phyloP scores from a whole-genome alignment of 2,113 vertebrate species.

The Oryzias javanicus region DNA sequence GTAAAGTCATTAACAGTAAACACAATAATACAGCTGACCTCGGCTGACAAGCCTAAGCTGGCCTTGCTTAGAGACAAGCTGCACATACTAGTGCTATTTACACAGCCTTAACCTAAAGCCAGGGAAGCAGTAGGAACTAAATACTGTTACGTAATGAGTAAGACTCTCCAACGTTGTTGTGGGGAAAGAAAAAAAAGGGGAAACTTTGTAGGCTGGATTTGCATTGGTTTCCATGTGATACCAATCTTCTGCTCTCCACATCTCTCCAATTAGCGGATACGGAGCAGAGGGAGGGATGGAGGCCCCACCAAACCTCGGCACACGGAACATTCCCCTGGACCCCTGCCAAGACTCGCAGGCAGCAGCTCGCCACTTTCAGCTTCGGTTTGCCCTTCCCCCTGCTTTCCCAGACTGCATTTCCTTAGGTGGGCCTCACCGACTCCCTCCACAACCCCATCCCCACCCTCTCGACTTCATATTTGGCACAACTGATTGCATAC shows the following conservation, averaged over 20 bases:
- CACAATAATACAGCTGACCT: constrained; percentile 21
- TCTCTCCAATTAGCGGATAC: constrained; percentile 61
- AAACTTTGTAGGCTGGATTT: constrained; percentile 49
- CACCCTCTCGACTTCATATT: constrained; percentile 1
- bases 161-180: constrained; percentile 31
- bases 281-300: constrained; percentile 35
- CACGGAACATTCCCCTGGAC: constrained; percentile 73
- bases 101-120: constrained; percentile 39
- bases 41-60: constrained; percentile 14
- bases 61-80: constrained; percentile 1
- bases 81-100: constrained; percentile 32
- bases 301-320: constrained; percentile 44
- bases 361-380: constrained; percentile 47
- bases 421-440: constrained; percentile 52
- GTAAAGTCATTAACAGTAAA: constrained; percentile 1
- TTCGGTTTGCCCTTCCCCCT: constrained; percentile 31
- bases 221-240: constrained; percentile 39
- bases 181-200: constrained; percentile 21
- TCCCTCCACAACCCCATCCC: constrained; percentile 26
- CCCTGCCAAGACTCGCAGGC: constrained; percentile 67
- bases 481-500: background rate
- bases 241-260: constrained; percentile 32
- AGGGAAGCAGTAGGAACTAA: constrained; percentile 22
- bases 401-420: constrained; percentile 34
- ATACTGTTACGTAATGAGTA: constrained; percentile 51